Percentiles rank a stretch among this genome's conserved stretches.
These are phyloP conservation scores for Vanessa tameamea DNA, from an alignment of 1,140 invertebrate genomes.

Conservation along the genomic window DNA sequence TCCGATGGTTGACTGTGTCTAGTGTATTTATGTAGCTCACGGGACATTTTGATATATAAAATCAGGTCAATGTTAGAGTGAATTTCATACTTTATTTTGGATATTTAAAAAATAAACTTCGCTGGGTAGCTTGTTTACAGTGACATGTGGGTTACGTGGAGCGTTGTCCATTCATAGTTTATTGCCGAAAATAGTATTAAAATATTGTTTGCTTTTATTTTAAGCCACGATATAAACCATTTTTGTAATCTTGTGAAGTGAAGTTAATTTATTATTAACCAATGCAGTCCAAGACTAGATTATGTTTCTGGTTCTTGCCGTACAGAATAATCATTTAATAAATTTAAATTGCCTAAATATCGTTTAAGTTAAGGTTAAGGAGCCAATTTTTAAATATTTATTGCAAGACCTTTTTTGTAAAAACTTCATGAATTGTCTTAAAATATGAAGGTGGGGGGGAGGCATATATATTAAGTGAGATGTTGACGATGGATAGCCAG, in stretches of 20 bases:
- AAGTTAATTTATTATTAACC: conserved; percentile 2
- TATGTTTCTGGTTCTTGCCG: not conserved
- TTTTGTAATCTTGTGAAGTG: conserved; percentile 4
- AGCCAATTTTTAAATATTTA: no score
- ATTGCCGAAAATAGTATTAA: conserved; percentile 12
- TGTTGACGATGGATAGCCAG: no score
- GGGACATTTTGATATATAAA: not conserved
- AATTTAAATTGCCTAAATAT: not conserved
- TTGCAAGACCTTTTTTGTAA: no score
- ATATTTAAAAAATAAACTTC: conserved; percentile 3
- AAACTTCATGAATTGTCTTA: no score
- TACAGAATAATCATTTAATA: no score
- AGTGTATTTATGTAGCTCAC: not conserved
- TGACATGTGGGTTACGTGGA: conserved; percentile 20
- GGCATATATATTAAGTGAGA: no score
- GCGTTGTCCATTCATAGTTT: conserved; percentile 17
- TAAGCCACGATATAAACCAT: not conserved
- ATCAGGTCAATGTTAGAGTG: not conserved
- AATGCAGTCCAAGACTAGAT: not conserved
- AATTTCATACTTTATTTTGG: not conserved
- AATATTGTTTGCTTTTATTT: conserved; percentile 9
- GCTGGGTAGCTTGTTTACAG: conserved; percentile 13
- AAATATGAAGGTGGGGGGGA: no score
- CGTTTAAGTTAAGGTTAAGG: no score
- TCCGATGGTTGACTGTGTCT: not conserved